Conservation (phyloP, 2,797 vertebrate genomes). For the Borostomias antarcticus region DNA sequence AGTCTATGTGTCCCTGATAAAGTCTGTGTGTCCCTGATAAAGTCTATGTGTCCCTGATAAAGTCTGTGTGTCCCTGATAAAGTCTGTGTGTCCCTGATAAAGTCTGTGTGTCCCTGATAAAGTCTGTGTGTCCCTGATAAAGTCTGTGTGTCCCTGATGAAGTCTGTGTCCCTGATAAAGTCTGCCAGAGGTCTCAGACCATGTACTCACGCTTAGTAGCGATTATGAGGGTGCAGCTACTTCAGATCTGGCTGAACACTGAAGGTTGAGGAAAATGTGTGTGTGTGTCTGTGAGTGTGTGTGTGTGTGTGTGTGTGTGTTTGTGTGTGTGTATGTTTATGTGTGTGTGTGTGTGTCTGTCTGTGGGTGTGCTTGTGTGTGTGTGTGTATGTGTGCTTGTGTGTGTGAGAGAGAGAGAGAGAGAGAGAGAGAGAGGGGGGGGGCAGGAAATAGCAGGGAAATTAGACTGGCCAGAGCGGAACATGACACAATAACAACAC, state of each 20-base stretch:
- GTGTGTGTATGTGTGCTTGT: too few relatives aligned
- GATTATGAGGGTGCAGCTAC: neutral
- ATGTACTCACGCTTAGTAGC: neutral
- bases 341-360: neutral
- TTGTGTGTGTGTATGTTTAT: neutral
- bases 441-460: constrained; percentile 38
- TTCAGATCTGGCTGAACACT: neutral
- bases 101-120: too few relatives aligned
- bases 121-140: neutral
- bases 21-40: too few relatives aligned
- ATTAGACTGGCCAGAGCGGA: constrained; percentile 22
- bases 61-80: too few relatives aligned
- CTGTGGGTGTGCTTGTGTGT: constrained; percentile 1
- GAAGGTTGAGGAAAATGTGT: too few relatives aligned
- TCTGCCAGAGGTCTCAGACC: neutral
- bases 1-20: too few relatives aligned
- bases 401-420: constrained; percentile 29
- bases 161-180: neutral
- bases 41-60: too few relatives aligned
- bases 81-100: too few relatives aligned
- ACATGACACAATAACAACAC: constrained; percentile 31
- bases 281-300: neutral
- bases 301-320: neutral
- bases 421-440: constrained; percentile 12
- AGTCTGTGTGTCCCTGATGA: neutral